Evolutionary conservation across 2,797 vertebrate species (phyloP).

Genomic region (Euphonia xanthogaster): DNA sequence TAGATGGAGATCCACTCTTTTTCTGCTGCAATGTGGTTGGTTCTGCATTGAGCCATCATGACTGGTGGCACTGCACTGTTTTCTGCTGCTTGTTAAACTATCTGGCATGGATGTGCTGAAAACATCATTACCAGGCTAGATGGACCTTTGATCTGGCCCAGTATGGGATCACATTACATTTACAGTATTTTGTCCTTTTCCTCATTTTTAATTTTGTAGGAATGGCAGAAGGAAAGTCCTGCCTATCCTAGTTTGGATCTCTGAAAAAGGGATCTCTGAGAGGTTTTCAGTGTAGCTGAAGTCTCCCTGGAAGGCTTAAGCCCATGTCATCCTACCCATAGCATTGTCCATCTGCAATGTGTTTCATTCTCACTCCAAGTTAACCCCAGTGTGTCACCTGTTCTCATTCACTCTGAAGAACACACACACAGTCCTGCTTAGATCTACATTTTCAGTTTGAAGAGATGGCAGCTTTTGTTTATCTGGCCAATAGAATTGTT

Average conservation of each 20-base stretch:
- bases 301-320: neutral
- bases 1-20: neutral
- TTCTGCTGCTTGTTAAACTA: neutral
- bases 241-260: neutral
- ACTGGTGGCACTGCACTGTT: neutral
- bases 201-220: neutral
- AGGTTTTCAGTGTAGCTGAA: neutral
- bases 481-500: neutral
- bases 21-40: neutral
- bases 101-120: neutral
- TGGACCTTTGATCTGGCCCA: neutral
- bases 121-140: neutral
- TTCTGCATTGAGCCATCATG: neutral
- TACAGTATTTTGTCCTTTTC: neutral
- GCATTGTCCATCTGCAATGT: neutral
- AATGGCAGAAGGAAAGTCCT: neutral
- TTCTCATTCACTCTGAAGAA: neutral
- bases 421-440: neutral
- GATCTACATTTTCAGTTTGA: neutral
- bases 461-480: neutral
- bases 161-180: neutral
- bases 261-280: neutral
- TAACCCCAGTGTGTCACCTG: neutral
- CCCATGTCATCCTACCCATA: no score
- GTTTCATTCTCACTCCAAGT: neutral